Evolutionary conservation across 2,888 invertebrate species (phyloP).

Genomic region (Anodontia alba): DNA sequence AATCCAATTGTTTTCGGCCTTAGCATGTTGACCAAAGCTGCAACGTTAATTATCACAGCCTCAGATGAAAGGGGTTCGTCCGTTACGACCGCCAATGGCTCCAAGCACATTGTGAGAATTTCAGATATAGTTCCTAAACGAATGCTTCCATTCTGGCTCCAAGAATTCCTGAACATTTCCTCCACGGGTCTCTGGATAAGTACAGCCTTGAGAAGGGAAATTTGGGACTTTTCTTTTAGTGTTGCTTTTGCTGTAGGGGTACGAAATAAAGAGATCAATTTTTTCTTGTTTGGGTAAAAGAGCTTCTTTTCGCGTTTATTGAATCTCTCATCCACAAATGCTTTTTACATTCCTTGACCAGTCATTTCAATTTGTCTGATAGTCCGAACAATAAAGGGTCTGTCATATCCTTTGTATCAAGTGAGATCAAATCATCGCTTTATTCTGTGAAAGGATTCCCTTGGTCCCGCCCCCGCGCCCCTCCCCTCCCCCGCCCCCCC

Average conservation of each 20-base stretch:
- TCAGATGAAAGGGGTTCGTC: neutral
- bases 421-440: neutral
- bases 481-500: too few relatives aligned
- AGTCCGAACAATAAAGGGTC: neutral
- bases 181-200: neutral
- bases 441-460: neutral
- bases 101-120: neutral
- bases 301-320: neutral
- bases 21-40: neutral
- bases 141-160: neutral
- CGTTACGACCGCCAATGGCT: neutral
- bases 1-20: neutral
- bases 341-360: neutral
- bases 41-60: neutral
- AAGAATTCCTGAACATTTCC: neutral
- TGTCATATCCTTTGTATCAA: neutral
- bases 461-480: too few relatives aligned
- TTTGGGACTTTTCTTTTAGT: neutral
- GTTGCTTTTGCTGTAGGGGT: neutral
- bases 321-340: neutral
- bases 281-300: neutral
- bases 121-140: neutral
- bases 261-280: neutral
- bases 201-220: neutral
- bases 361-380: neutral